Base-by-base conservation (phyloP, 1,140 invertebrate species). In the Laupala kohalensis region DNA sequence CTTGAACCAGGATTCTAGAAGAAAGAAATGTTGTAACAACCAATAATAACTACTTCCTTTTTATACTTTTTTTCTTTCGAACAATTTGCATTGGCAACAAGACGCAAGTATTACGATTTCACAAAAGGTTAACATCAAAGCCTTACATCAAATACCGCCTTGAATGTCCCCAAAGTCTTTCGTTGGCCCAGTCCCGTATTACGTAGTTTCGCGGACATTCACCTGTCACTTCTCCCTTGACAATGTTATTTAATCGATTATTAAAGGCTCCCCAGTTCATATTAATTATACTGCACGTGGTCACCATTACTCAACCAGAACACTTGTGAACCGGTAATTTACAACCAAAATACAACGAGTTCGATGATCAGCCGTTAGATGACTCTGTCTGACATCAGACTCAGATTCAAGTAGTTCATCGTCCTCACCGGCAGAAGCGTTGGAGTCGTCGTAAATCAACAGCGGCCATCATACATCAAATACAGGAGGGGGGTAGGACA, bases 401-500 rank as follows among this genome's bases (percentile, higher is more conserved):
- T 25, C 23, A 15, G 5, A n/a, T 26, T 23, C 26, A 71, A 25
- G 70, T 66, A 71, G 53, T 71, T 71, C 64, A 24, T 9, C 3
- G 3, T 9, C 1, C n/a, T 2, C 30, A 30, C 63, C 24, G 26
- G 63, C 3, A 62, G 70, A 71, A 25, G 70, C 70, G 70, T 53
- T 71, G 9, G 27, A 27, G 25, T 30, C 64, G 25, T 30, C 63
- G 63, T 27, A 71, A 6, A 30, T 71, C 70, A 66, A 66, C 64
- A 29, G 70, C 70, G 70, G 70, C 70, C 70, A 71, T 71, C 70
- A 71, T 66, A 71, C 64, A 71, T 71, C 69, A 71, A 71, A 71
- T 27, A 5, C 28, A 28, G 5, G 1, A 12, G 27, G 66, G 27
- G 66, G 67, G 27, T 27, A 6, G 25, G n/a, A 23, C 23, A n/a